These are phyloP conservation scores for Eretmocerus hayati DNA, from an alignment of 2,888 invertebrate species.

Conservation along the genomic window DNA sequence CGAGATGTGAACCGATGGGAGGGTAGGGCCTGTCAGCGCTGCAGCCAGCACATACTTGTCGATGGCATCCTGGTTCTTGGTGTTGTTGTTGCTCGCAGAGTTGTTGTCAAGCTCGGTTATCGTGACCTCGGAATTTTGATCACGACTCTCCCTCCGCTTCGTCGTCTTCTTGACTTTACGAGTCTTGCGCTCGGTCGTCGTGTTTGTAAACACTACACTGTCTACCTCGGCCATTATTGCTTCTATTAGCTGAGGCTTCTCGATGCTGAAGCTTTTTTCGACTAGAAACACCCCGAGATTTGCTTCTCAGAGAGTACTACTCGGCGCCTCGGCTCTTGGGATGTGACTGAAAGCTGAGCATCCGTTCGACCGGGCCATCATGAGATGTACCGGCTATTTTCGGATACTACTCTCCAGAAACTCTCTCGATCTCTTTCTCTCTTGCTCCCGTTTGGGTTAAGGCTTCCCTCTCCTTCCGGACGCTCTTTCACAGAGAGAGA, in stretches of 20 bases:
- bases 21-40: constrained; percentile 6
- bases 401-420: constrained; percentile 30
- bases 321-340: constrained; percentile 43
- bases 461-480: neutral
- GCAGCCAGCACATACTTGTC: constrained; percentile 78
- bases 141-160: constrained; percentile 71
- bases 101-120: constrained; percentile 73
- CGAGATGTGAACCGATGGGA: neutral
- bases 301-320: neutral
- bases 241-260: no score
- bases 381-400: constrained; percentile 47
- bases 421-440: constrained; percentile 24
- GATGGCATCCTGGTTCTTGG: constrained; percentile 59
- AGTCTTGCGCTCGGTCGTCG: constrained; percentile 73
- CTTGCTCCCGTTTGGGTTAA: neutral
- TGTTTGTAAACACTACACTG: constrained; percentile 65
- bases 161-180: constrained; percentile 88
- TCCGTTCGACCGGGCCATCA: constrained; percentile 44
- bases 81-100: constrained; percentile 58
- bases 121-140: constrained; percentile 66
- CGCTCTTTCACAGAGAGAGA: neutral
- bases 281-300: neutral
- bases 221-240: constrained; percentile 80
- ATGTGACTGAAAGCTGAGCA: constrained; percentile 48
- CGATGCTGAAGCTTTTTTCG: neutral